A percentile compares a stretch with the other conserved stretches of the same genome.
Evolutionary conservation across 2,888 invertebrate species (phyloP).

Genomic region (Plebejus argus): DNA sequence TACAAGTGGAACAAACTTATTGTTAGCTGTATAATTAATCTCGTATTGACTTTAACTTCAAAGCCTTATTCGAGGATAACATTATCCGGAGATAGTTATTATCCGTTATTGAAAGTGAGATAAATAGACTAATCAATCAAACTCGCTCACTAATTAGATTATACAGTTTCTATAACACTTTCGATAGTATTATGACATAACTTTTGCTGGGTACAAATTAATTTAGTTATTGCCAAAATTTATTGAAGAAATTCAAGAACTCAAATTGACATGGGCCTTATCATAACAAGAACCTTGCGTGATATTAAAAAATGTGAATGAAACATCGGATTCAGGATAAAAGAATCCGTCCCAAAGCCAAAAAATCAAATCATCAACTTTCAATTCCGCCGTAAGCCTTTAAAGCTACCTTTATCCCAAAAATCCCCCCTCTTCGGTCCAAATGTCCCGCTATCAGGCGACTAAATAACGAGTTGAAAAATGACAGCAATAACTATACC

Average conservation of each 20-base stretch:
- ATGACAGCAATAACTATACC: conserved; percentile 80
- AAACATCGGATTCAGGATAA: background rate
- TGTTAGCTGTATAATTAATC: conserved; percentile 24
- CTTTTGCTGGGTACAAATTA: background rate
- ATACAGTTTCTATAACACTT: background rate
- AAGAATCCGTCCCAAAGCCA: conserved; percentile 32
- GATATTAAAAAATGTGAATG: background rate
- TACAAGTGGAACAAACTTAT: conserved; percentile 12
- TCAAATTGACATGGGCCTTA: background rate
- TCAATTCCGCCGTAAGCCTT: conserved; percentile 70
- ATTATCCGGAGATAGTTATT: background rate
- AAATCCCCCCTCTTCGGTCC: conserved; percentile 65
- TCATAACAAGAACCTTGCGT: background rate
- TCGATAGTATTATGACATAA: background rate
- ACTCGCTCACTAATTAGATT: background rate
- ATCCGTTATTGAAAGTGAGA: background rate
- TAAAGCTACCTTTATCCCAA: conserved; percentile 61
- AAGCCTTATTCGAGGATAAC: conserved; percentile 15
- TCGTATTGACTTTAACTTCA: conserved; percentile 29
- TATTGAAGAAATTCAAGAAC: background rate
- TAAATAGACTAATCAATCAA: conserved; percentile 22
- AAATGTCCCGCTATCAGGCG: conserved; percentile 78
- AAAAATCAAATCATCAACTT: conserved; percentile 51
- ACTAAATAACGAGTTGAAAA: conserved; percentile 82
- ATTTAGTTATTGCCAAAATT: too few species aligned